These are phyloP conservation scores for Craseonycteris thonglongyai DNA, from an alignment of 2,113 vertebrate species.

Conservation along the genomic window DNA sequence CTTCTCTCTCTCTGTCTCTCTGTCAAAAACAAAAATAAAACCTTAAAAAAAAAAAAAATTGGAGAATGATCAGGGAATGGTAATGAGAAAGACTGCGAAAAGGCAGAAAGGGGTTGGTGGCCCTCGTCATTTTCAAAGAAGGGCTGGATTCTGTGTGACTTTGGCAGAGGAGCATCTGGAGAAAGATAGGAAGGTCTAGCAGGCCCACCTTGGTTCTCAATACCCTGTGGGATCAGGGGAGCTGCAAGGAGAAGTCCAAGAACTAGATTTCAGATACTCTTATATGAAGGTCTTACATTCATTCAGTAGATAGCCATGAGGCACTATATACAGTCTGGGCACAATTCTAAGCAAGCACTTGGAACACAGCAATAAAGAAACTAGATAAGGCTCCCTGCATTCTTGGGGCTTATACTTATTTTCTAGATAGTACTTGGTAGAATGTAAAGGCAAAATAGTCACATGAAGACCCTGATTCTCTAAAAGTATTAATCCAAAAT, in stretches of 20 bases:
- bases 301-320: background rate
- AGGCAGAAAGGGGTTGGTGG: background rate
- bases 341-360: background rate
- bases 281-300: background rate
- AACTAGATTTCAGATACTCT: background rate
- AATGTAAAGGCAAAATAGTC: background rate
- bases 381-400: too few relatives aligned
- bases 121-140: background rate
- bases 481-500: background rate
- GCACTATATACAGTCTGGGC: background rate
- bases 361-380: background rate
- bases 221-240: background rate
- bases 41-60: too few relatives aligned
- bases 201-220: background rate
- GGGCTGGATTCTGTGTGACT: background rate
- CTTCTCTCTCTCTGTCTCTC: too few relatives aligned
- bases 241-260: background rate
- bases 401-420: background rate
- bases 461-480: background rate
- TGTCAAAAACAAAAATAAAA: too few relatives aligned
- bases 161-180: background rate
- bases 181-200: background rate
- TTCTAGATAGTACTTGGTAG: background rate
- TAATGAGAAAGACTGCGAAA: background rate
- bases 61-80: background rate